A percentile compares a stretch with the other conserved stretches of the same genome.
Evolutionary conservation across 2,888 invertebrate species (phyloP).

Genomic region (Monochamus alternatus): DNA sequence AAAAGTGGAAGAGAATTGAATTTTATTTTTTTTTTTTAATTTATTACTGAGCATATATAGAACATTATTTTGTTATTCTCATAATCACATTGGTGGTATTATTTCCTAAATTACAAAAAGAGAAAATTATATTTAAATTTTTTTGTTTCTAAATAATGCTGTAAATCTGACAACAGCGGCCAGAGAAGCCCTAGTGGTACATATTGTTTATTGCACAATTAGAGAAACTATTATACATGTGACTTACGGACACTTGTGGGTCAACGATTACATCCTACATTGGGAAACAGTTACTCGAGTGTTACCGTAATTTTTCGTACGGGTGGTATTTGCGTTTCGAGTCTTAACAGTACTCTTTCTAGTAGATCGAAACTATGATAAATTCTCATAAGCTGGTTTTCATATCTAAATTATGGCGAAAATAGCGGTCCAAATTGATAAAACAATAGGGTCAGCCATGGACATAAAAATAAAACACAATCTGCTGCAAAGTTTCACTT

Average conservation of each 20-base stretch:
- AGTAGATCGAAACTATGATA: neutral
- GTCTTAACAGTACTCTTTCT: conserved; percentile 1
- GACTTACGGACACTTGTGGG: conserved; percentile 36
- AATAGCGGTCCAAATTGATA: neutral
- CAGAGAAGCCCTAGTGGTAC: conserved; percentile 32
- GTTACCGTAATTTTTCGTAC: conserved; percentile 23
- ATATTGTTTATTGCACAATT: conserved; percentile 37
- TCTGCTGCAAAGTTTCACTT: too few species aligned
- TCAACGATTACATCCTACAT: conserved; percentile 32
- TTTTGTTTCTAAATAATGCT: neutral
- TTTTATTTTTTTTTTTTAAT: too few species aligned
- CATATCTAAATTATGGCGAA: conserved; percentile 8
- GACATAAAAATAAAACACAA: too few species aligned
- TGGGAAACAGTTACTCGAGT: conserved; percentile 19
- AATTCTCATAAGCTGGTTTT: neutral
- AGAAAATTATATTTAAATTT: too few species aligned
- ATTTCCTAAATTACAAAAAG: too few species aligned
- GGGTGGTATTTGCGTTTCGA: conserved; percentile 1
- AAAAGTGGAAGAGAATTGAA: too few species aligned
- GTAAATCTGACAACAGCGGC: neutral
- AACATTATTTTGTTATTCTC: too few species aligned
- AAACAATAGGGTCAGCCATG: neutral
- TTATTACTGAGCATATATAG: too few species aligned
- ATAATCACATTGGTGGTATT: too few species aligned
- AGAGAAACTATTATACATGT: conserved; percentile 37